Conservation (phyloP, 1,140 invertebrate genomes). For the Cotesia chilonis region DNA sequence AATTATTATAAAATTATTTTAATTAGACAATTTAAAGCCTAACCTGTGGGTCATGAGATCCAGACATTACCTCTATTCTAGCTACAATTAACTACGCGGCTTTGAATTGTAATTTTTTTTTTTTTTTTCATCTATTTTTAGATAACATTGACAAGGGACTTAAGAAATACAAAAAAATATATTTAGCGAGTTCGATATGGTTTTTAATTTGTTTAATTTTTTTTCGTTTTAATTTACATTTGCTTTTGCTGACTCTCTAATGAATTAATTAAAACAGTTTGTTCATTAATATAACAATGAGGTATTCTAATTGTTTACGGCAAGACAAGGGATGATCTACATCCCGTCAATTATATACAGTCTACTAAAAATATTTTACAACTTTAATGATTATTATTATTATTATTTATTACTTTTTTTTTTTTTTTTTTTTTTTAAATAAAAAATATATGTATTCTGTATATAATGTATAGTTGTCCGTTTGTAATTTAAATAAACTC, state of each 20-base stretch:
- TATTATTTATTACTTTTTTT: neutral
- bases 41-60: conserved; percentile 51
- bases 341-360: conserved; percentile 4
- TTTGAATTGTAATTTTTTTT: no score
- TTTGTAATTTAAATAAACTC: conserved; percentile 31
- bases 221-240: neutral
- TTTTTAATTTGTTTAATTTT: conserved; percentile 1
- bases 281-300: neutral
- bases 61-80: conserved; percentile 34
- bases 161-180: neutral
- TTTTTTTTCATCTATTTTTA: no score
- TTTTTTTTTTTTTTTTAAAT: neutral
- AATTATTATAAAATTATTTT: conserved; percentile 52
- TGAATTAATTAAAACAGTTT: neutral
- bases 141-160: no score
- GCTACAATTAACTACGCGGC: conserved; percentile 26
- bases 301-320: neutral
- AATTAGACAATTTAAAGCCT: conserved; percentile 49
- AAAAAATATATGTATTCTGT: conserved; percentile 29
- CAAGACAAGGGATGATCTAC: neutral
- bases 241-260: no score
- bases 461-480: conserved; percentile 27
- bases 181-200: neutral
- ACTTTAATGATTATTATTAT: neutral
- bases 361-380: neutral